phyloP scores from a whole-genome alignment of 2,113 vertebrate genomes.

The Halichoerus grypus region DNA sequence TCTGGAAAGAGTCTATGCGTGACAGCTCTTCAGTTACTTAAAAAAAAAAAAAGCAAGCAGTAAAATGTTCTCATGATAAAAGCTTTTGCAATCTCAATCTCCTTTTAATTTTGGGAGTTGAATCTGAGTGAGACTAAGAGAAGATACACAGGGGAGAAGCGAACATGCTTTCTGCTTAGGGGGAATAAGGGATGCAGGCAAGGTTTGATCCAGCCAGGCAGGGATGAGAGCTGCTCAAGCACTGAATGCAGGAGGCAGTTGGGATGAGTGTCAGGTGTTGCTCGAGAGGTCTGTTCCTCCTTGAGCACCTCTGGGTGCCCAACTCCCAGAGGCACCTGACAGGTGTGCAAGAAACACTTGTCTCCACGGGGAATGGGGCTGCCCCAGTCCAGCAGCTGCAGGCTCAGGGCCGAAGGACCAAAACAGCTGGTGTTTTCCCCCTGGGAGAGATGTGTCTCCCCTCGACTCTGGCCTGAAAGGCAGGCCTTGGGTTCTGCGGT shows the following conservation, averaged over 20 bases:
- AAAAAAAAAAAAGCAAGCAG: not conserved
- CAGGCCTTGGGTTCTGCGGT: accelerated
- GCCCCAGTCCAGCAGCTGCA: no score
- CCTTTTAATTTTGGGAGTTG: no score
- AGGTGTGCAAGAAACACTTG: not conserved
- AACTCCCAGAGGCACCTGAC: accelerated
- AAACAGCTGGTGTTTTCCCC: not conserved
- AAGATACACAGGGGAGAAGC: accelerated
- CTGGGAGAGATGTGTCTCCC: accelerated
- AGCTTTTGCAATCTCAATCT: accelerated
- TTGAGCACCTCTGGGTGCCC: not conserved
- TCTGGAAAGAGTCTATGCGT: not conserved
- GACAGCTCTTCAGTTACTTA: not conserved
- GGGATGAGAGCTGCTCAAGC: accelerated
- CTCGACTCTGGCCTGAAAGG: not conserved
- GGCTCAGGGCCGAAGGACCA: not conserved
- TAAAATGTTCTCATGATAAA: accelerated
- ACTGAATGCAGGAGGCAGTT: accelerated
- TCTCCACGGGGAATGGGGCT: accelerated
- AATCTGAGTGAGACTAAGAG: not conserved
- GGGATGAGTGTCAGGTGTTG: accelerated
- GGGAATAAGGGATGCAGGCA: not conserved
- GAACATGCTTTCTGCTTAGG: not conserved
- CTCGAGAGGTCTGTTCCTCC: no score
- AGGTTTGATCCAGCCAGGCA: not conserved